Conservation (phyloP, 1,140 invertebrate genomes). For the Pomacea maculata region DNA sequence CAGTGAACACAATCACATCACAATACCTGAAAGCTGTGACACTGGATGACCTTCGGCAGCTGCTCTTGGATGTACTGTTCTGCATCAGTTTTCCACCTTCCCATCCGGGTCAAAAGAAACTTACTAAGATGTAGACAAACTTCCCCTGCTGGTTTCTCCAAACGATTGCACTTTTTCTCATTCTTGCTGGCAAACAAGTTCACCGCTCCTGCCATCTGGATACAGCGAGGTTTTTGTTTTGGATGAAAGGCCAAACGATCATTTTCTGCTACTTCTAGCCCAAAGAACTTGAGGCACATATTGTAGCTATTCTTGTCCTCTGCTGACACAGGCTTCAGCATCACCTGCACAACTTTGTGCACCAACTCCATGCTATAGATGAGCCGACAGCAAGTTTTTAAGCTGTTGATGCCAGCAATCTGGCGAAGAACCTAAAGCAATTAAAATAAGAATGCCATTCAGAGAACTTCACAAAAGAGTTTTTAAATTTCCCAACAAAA, state of each 20-base stretch:
- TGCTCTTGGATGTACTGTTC: constrained; percentile 5
- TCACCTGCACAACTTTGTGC: constrained; percentile 26
- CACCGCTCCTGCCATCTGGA: constrained; percentile 20
- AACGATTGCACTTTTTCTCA: constrained; percentile 18
- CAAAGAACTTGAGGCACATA: constrained; percentile 43
- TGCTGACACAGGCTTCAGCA: constrained; percentile 22
- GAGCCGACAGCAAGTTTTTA: background rate
- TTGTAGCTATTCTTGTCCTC: constrained; percentile 21
- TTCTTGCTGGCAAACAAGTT: constrained; percentile 5
- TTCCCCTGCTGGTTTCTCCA: constrained; percentile 18
- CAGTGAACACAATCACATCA: background rate
- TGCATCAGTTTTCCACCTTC: constrained; percentile 26
- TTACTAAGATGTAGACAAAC: constrained; percentile 20
- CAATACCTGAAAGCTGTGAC: constrained; percentile 24
- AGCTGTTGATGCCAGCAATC: background rate
- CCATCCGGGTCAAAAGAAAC: constrained; percentile 28
- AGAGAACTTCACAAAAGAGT: too few species aligned
- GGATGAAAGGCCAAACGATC: constrained; percentile 31
- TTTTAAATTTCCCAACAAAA: too few species aligned
- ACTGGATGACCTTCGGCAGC: constrained; percentile 27
- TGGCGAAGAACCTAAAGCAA: too few species aligned
- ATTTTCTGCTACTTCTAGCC: constrained; percentile 25
- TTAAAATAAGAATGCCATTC: too few species aligned
- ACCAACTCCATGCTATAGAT: background rate
- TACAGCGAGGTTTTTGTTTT: constrained; percentile 35